Conservation (phyloP, 2,797 vertebrate species). For the Phataginus tetradactyla region DNA sequence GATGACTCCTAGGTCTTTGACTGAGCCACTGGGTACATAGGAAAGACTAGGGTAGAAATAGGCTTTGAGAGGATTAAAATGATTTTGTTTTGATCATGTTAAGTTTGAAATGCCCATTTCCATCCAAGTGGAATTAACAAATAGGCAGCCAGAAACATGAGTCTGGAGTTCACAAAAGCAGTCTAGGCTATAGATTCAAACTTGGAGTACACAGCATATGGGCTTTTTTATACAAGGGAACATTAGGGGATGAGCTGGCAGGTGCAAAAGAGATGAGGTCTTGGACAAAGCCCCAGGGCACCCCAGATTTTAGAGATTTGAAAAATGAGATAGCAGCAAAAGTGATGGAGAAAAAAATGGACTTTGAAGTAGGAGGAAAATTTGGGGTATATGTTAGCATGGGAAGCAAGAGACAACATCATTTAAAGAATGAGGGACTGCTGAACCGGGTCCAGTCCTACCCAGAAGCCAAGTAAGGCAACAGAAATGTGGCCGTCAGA, state of each 20-base stretch:
- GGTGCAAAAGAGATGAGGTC: background rate
- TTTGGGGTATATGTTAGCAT: background rate
- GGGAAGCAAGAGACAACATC: background rate
- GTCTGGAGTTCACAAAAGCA: background rate
- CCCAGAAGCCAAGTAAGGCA: background rate
- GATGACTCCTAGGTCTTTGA: background rate
- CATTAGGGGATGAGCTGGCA: background rate
- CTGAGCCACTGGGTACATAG: background rate
- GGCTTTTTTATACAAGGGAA: background rate
- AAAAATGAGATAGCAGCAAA: background rate
- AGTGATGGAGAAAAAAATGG: background rate
- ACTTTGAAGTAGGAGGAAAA: background rate
- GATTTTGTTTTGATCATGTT: background rate
- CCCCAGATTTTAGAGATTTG: background rate
- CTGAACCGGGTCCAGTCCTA: background rate
- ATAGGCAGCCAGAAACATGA: background rate
- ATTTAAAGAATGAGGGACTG: background rate
- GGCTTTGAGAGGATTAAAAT: background rate
- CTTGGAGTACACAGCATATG: background rate
- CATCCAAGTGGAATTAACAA: background rate
- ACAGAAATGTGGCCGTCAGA: background rate
- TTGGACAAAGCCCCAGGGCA: background rate
- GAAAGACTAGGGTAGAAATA: background rate
- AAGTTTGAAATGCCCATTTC: background rate
- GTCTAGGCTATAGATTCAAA: background rate